These are phyloP conservation scores for Danaus chrysippus DNA, from an alignment of 2,888 invertebrate genomes.

Conservation along the genomic window DNA sequence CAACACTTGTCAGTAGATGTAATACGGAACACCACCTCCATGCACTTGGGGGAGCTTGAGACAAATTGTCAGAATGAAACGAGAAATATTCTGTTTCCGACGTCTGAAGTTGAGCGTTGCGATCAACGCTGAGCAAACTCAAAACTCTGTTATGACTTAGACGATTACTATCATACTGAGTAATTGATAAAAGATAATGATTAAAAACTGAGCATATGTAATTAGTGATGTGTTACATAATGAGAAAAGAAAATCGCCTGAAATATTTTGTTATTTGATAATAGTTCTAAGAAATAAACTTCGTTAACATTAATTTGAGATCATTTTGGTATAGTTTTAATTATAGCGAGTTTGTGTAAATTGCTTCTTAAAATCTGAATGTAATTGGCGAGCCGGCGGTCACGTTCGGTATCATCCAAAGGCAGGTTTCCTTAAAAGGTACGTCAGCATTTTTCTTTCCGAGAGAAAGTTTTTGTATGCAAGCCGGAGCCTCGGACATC, in stretches of 20 bases:
- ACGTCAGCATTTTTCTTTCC: constrained; percentile 57
- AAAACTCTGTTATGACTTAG: constrained; percentile 14
- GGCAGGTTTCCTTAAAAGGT: constrained; percentile 63
- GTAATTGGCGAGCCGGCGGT: constrained; percentile 19
- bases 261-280: not conserved
- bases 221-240: too few species aligned
- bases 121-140: constrained; percentile 45
- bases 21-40: constrained; percentile 39
- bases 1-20: constrained; percentile 31
- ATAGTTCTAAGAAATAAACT: not conserved
- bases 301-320: not conserved
- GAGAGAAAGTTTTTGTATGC: constrained; percentile 69
- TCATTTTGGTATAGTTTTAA: not conserved
- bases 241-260: too few species aligned
- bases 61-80: constrained; percentile 49
- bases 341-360: not conserved
- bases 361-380: constrained; percentile 10
- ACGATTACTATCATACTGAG: too few species aligned
- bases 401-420: constrained; percentile 46
- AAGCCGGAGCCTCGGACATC: constrained; percentile 48
- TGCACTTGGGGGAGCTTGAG: constrained; percentile 49
- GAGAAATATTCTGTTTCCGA: constrained; percentile 44
- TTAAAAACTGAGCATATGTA: too few species aligned
- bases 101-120: constrained; percentile 33
- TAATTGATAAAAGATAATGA: too few species aligned